Percentiles rank a stretch among this genome's conserved stretches.
Evolutionary conservation across 2,888 invertebrate species (phyloP).

Genomic region (Noctua comes): DNA sequence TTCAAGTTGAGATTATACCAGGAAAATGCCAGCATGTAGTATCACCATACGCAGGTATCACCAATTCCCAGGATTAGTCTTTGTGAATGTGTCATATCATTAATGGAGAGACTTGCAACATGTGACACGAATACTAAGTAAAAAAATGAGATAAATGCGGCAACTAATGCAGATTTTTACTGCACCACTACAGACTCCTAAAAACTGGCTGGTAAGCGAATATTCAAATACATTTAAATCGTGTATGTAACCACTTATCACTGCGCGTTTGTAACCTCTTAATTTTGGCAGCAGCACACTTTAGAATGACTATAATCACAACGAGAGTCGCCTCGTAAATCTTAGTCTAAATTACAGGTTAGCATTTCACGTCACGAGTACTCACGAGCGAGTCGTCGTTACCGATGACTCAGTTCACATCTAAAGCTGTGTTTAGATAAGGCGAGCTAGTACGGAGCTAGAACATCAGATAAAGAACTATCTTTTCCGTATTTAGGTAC

Average conservation of each 20-base stretch:
- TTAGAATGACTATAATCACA: constrained; percentile 84
- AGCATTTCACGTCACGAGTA: constrained; percentile 78
- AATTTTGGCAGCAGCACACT: constrained; percentile 83
- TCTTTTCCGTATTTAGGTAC: constrained; percentile 51
- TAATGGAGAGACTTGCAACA: neutral
- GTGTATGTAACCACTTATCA: constrained; percentile 70
- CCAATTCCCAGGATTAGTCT: constrained; percentile 26
- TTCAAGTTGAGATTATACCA: constrained; percentile 49
- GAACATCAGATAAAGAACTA: constrained; percentile 51
- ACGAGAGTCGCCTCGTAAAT: constrained; percentile 84
- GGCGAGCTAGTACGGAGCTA: constrained; percentile 24
- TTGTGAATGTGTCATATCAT: constrained; percentile 8
- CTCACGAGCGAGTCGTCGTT: constrained; percentile 79
- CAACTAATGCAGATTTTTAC: neutral
- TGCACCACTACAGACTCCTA: constrained; percentile 35
- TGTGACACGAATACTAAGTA: neutral
- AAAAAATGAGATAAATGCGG: neutral
- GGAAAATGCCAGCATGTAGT: constrained; percentile 47
- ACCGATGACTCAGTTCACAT: constrained; percentile 78
- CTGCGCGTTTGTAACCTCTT: constrained; percentile 75
- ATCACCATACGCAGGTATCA: constrained; percentile 9
- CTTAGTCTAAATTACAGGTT: constrained; percentile 83
- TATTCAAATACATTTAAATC: constrained; percentile 60
- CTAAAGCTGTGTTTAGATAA: constrained; percentile 59
- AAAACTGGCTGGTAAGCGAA: constrained; percentile 18